phyloP scores from a whole-genome alignment of 2,113 vertebrate species.

The Scortum barcoo region DNA sequence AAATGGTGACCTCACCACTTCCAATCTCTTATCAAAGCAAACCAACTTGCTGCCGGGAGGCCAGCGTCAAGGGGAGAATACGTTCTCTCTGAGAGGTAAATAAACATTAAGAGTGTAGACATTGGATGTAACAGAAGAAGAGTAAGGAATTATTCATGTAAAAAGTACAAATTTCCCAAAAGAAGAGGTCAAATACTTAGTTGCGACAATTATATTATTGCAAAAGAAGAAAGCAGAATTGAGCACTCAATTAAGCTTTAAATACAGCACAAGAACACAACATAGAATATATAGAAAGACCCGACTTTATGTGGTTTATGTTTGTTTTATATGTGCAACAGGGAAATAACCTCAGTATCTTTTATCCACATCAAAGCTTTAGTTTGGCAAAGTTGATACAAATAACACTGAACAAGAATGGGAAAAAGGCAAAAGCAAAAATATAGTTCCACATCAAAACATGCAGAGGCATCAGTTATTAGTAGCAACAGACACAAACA shows the following conservation, averaged over 20 bases:
- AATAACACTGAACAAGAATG: not conserved
- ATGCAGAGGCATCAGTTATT: not conserved
- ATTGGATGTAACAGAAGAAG: not conserved
- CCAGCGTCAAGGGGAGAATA: not conserved
- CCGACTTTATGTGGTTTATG: no score
- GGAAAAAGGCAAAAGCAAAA: not conserved
- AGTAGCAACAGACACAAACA: not conserved
- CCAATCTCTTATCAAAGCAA: slow-evolving; percentile 67
- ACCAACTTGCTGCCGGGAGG: slow-evolving; percentile 55
- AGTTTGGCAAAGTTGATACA: not conserved
- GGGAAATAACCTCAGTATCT: no score
- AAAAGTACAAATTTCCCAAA: not conserved
- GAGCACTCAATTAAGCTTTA: not conserved
- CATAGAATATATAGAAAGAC: not conserved
- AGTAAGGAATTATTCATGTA: not conserved
- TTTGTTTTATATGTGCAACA: not conserved
- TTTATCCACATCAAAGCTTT: not conserved
- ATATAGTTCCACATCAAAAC: not conserved
- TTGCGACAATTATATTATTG: not conserved
- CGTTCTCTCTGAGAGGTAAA: not conserved
- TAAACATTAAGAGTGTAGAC: not conserved
- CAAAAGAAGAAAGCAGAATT: not conserved
- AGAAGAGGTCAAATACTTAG: not conserved
- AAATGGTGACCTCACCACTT: slow-evolving; percentile 56
- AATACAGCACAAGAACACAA: not conserved